Evolutionary conservation across 2,113 vertebrate species (phyloP).

Genomic region (Pelecanoides urinatrix): DNA sequence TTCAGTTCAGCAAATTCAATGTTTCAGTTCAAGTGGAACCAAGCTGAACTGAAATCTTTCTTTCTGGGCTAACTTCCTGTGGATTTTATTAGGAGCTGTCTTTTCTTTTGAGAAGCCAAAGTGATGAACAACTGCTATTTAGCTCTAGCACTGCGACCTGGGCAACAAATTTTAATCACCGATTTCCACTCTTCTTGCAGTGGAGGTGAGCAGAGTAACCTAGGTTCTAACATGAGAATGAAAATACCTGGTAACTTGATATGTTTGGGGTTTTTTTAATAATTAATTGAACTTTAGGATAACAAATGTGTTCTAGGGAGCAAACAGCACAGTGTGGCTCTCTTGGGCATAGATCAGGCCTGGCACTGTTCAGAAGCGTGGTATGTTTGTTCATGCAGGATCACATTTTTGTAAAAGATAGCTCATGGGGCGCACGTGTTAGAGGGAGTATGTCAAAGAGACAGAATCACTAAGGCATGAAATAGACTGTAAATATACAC

Average conservation of each 20-base stretch:
- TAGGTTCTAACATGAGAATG: fast-evolving
- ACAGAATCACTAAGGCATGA: neutral
- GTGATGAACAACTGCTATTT: neutral
- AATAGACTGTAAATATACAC: neutral
- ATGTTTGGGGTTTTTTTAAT: neutral
- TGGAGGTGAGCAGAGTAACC: neutral
- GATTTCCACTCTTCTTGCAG: neutral
- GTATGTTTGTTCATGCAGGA: neutral
- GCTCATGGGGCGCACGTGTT: fast-evolving
- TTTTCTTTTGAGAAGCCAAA: neutral
- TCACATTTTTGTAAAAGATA: neutral
- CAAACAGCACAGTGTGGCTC: neutral
- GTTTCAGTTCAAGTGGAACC: neutral
- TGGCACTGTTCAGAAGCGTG: neutral
- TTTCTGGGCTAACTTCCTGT: neutral
- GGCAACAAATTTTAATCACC: neutral
- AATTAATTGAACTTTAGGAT: neutral
- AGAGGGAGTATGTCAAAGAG: neutral
- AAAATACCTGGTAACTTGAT: neutral
- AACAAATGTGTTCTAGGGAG: neutral
- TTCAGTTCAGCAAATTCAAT: neutral
- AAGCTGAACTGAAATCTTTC: neutral
- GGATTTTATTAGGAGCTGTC: neutral
- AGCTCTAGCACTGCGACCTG: neutral
- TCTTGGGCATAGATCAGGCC: neutral